Percentiles rank a stretch among this genome's conserved stretches.
Evolutionary conservation across 2,888 invertebrate species (phyloP).

Genomic region (Pasiphila rectangulata): DNA sequence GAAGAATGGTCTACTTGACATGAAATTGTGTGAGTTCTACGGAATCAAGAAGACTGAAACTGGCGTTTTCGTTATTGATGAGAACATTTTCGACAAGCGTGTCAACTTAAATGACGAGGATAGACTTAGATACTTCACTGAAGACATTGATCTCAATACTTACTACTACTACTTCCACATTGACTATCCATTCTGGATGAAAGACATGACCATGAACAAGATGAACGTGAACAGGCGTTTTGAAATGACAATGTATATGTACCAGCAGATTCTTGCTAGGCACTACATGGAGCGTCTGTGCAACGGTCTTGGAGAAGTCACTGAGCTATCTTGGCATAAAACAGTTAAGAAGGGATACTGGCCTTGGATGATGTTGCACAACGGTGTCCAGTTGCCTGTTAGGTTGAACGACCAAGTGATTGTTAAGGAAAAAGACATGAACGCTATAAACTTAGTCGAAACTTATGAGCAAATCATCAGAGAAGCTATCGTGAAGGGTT

Average conservation of each 20-base stretch:
- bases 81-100: slow-evolving; percentile 83
- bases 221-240: slow-evolving; percentile 64
- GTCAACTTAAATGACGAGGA: slow-evolving; percentile 77
- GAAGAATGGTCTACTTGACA: slow-evolving; percentile 68
- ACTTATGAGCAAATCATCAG: slow-evolving; percentile 78
- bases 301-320: slow-evolving; percentile 68
- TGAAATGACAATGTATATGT: slow-evolving; percentile 81
- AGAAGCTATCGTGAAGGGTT: slow-evolving; percentile 81
- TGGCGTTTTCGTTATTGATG: slow-evolving; percentile 81
- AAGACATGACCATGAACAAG: slow-evolving; percentile 61
- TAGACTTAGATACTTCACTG: slow-evolving; percentile 83
- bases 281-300: slow-evolving; percentile 79
- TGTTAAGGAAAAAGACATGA: slow-evolving; percentile 50
- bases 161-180: slow-evolving; percentile 83
- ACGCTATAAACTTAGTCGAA: slow-evolving; percentile 51
- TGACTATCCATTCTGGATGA: slow-evolving; percentile 83
- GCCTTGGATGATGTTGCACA: slow-evolving; percentile 78
- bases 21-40: slow-evolving; percentile 74
- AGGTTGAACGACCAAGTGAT: slow-evolving; percentile 70
- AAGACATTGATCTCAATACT: slow-evolving; percentile 83
- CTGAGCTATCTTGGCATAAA: slow-evolving; percentile 66
- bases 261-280: slow-evolving; percentile 84
- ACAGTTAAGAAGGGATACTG: slow-evolving; percentile 76
- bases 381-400: slow-evolving; percentile 77
- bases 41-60: slow-evolving; percentile 74